Evolutionary conservation across 2,113 vertebrate species (phyloP).

Genomic region (Xyliphius kryptos): DNA sequence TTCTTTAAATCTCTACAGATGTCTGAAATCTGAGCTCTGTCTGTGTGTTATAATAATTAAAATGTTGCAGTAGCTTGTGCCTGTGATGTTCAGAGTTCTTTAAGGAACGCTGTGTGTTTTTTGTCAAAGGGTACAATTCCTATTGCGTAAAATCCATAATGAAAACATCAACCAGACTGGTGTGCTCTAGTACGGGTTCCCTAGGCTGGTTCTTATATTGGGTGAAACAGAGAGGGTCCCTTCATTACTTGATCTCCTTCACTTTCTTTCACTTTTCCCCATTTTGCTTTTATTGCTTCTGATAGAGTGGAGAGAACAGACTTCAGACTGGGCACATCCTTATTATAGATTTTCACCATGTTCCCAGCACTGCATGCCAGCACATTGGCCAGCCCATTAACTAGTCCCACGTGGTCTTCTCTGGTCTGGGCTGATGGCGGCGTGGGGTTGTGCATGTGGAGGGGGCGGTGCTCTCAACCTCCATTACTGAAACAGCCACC

Average conservation of each 20-base stretch:
- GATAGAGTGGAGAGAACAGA: slow-evolving; percentile 37
- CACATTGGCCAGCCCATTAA: slow-evolving; percentile 58
- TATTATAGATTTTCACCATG: slow-evolving; percentile 56
- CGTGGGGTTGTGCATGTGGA: slow-evolving; percentile 26
- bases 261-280: neutral
- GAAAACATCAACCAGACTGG: slow-evolving; percentile 25
- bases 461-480: slow-evolving; percentile 35
- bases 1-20: too few relatives aligned
- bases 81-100: too few relatives aligned
- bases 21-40: too few relatives aligned
- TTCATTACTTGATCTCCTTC: neutral
- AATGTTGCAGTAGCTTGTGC: slow-evolving; percentile 12
- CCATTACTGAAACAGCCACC: slow-evolving; percentile 23
- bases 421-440: slow-evolving; percentile 21
- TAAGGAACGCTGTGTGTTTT: slow-evolving; percentile 7
- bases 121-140: slow-evolving; percentile 18
- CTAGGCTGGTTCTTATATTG: slow-evolving; percentile 8
- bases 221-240: slow-evolving; percentile 17
- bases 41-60: too few relatives aligned
- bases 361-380: slow-evolving; percentile 54
- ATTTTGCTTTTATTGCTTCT: slow-evolving; percentile 27
- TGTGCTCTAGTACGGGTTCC: slow-evolving; percentile 15
- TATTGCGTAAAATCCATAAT: slow-evolving; percentile 28
- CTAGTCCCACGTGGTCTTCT: slow-evolving; percentile 22
- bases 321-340: slow-evolving; percentile 49